Evolutionary conservation across 2,113 vertebrate genomes (phyloP), one percentile per base, ranked within the genome.

Genomic region (Calyptommatus sinebrachiatus): DNA sequence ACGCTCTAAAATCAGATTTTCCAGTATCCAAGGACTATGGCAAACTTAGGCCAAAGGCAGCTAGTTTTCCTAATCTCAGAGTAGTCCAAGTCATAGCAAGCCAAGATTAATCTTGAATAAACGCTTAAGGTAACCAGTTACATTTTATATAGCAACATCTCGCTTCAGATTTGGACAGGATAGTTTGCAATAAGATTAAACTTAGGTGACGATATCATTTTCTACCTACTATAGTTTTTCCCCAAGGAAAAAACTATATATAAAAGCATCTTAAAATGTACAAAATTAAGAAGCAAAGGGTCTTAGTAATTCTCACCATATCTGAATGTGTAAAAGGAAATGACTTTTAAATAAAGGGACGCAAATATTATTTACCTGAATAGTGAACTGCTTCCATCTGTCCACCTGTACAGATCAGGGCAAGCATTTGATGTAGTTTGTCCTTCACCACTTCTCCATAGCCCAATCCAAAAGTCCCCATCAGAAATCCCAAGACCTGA

Each of bases 401-500:
- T 96, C 98, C 98, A 99, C 63, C 88, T 91, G 90, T 99, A 99
- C 45, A 97, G 96, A 76, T 97, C 93, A 0, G 96, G 94, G 86
- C 98, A 99, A 69, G 94, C 91, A 48, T 95, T 93, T 4, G 91
- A 88, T 0, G 91, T 91, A 16, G 94, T 90, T 61, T 94, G 90
- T 0, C 93, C 93, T 4, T 94, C 94, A 0, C 96, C 95, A 2
- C 84, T 93, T 18, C 98, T 95, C 84, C 95, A 98, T 85, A 99
- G 90, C 3, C 98, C 98, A 16, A 99, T 99, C 98, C 98, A 99
- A 94, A 99, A 99, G 74, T 99, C 98, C 0, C 98, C 97, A 20
- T 99, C 98, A 0, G 96, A 95, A 82, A 98, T 94, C 0, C 96
- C 94, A 0, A 93, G 88, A 66, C 92, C 95, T 3, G 96, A 95